A percentile compares a stretch with the other conserved stretches of the same genome.
These are phyloP conservation scores for Caradrina kadenii DNA, from an alignment of 2,888 invertebrate species.

Conservation along the genomic window DNA sequence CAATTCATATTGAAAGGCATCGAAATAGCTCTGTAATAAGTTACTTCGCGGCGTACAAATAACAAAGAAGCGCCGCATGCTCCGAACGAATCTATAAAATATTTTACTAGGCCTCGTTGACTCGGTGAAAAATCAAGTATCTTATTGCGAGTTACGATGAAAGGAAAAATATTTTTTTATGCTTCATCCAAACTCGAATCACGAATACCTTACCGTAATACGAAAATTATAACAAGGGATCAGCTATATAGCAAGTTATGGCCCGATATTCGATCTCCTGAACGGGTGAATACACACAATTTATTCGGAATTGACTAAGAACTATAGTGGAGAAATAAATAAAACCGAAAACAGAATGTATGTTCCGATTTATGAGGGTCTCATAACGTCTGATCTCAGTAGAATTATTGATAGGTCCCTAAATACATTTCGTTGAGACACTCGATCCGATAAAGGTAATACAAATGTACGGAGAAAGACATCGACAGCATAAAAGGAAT, in stretches of 20 bases:
- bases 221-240: constrained; percentile 65
- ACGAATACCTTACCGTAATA: constrained; percentile 60
- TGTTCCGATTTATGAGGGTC: constrained; percentile 35
- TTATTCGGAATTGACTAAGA: constrained; percentile 45
- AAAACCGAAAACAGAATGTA: constrained; percentile 21
- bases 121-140: constrained; percentile 56
- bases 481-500: constrained; percentile 40
- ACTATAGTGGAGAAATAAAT: constrained; percentile 36
- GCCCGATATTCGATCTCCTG: constrained; percentile 41
- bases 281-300: constrained; percentile 49
- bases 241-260: constrained; percentile 42
- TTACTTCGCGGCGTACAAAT: constrained; percentile 37
- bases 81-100: constrained; percentile 49
- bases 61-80: constrained; percentile 40
- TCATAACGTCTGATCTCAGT: constrained; percentile 40
- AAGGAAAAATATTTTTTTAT: constrained; percentile 38
- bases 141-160: constrained; percentile 50
- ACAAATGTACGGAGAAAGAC: constrained; percentile 44
- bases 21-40: constrained; percentile 28
- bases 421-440: constrained; percentile 45
- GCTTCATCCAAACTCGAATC: constrained; percentile 45
- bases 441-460: constrained; percentile 50
- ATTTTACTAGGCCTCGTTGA: constrained; percentile 47
- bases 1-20: constrained; percentile 31
- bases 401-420: constrained; percentile 47